phyloP scores from a whole-genome alignment of 2,797 vertebrate species.

The Champsocephalus gunnari region DNA sequence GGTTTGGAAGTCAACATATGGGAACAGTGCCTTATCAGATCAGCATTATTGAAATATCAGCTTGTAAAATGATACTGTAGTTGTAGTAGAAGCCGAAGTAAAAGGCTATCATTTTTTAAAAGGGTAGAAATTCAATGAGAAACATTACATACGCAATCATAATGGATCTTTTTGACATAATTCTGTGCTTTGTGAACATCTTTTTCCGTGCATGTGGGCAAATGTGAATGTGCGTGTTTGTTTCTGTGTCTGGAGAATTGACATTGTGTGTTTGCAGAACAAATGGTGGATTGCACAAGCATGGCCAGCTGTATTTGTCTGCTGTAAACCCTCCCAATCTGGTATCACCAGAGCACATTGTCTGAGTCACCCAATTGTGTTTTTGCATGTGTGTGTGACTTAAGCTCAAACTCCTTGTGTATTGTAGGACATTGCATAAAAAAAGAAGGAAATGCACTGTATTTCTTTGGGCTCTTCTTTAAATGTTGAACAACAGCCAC shows the following conservation, averaged over 20 bases:
- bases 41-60: constrained; percentile 37
- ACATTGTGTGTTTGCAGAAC: constrained; percentile 63
- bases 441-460: constrained; percentile 39
- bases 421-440: constrained; percentile 44
- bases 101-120: not conserved
- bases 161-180: constrained; percentile 18
- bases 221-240: constrained; percentile 39
- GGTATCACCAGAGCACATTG: constrained; percentile 62
- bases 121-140: constrained; percentile 6
- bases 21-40: constrained; percentile 23
- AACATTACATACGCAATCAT: not conserved
- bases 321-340: constrained; percentile 61
- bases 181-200: constrained; percentile 31
- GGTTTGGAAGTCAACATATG: constrained; percentile 34
- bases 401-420: constrained; percentile 43
- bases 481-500: constrained; percentile 36
- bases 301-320: constrained; percentile 74
- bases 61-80: not conserved
- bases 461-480: constrained; percentile 47
- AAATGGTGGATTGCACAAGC: constrained; percentile 67
- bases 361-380: constrained; percentile 64
- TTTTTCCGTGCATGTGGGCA: constrained; percentile 1
- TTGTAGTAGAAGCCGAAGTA: constrained; percentile 5
- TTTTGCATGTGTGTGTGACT: constrained; percentile 39
- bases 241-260: constrained; percentile 46